Evolutionary conservation across 2,797 vertebrate species (phyloP).

Genomic region (Meda fulgida): DNA sequence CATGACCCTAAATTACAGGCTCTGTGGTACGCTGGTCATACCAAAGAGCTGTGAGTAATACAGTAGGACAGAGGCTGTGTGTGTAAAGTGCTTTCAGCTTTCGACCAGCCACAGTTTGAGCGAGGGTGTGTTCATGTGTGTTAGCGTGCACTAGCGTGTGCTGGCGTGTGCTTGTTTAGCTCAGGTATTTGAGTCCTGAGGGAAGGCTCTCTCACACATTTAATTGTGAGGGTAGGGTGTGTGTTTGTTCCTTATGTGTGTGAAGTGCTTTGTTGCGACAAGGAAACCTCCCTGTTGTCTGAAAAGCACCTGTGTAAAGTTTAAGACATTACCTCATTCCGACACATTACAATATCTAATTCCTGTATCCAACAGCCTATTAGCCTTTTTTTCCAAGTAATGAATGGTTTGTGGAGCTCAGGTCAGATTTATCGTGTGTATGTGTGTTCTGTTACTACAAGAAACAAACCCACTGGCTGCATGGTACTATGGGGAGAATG

Average conservation of each 20-base stretch:
- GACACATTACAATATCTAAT: constrained; percentile 28
- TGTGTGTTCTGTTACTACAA: constrained; percentile 26
- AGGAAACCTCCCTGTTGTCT: constrained; percentile 51
- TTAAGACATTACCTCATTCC: constrained; percentile 46
- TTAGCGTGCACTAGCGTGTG: constrained; percentile 67
- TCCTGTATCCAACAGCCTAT: constrained; percentile 17
- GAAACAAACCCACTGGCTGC: constrained; percentile 51
- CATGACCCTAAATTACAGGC: constrained; percentile 59
- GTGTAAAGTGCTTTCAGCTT: constrained; percentile 62
- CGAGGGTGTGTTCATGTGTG: constrained; percentile 61
- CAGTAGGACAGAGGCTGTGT: constrained; percentile 44
- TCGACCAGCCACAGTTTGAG: constrained; percentile 67
- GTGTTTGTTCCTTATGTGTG: constrained; percentile 49
- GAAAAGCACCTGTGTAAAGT: constrained; percentile 49
- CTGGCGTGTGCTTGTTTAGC: constrained; percentile 72
- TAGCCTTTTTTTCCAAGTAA: constrained; percentile 13
- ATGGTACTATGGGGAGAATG: constrained; percentile 53
- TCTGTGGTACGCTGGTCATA: constrained; percentile 53
- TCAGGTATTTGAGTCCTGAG: constrained; percentile 81
- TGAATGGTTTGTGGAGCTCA: constrained; percentile 18
- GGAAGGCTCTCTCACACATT: constrained; percentile 70
- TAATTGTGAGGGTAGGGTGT: constrained; percentile 52
- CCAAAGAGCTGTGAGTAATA: constrained; percentile 53
- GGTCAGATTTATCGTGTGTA: constrained; percentile 38
- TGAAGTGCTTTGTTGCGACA: constrained; percentile 46